Conservation (phyloP, 2,797 vertebrate species). For the Buphagus erythrorhynchus region DNA sequence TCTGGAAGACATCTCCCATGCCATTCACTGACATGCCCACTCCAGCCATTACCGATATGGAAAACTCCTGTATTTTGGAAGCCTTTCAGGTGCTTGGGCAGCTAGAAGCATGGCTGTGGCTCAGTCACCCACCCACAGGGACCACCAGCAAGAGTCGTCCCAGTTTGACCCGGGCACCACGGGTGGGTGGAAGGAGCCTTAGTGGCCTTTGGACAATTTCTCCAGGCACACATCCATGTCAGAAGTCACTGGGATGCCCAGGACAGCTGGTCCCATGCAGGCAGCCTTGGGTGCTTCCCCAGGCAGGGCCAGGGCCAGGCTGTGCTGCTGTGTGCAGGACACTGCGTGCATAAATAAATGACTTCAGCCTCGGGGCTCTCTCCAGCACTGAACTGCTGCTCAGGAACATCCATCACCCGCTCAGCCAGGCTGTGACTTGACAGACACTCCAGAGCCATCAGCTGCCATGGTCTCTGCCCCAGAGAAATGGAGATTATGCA, state of each 20-base stretch:
- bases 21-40: accelerated
- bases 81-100: not conserved
- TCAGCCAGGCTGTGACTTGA: not conserved
- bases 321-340: not conserved
- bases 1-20: not conserved
- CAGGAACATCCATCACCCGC: not conserved
- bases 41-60: not conserved
- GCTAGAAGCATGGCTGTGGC: accelerated
- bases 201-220: not conserved
- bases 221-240: not conserved
- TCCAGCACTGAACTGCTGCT: not conserved
- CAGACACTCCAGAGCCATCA: not conserved
- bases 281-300: not conserved
- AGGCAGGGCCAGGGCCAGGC: accelerated
- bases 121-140: accelerated
- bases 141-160: not conserved
- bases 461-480: not conserved
- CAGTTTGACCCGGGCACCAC: accelerated
- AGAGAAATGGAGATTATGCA: not conserved
- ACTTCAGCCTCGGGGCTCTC: not conserved
- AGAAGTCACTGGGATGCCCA: not conserved
- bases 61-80: not conserved
- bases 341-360: not conserved
- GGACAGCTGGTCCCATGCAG: not conserved
- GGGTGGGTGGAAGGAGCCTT: accelerated